Percentiles rank a stretch among this genome's conserved stretches.
Conservation (phyloP, 2,888 invertebrate genomes). For the Plagiodera versicolora region DNA sequence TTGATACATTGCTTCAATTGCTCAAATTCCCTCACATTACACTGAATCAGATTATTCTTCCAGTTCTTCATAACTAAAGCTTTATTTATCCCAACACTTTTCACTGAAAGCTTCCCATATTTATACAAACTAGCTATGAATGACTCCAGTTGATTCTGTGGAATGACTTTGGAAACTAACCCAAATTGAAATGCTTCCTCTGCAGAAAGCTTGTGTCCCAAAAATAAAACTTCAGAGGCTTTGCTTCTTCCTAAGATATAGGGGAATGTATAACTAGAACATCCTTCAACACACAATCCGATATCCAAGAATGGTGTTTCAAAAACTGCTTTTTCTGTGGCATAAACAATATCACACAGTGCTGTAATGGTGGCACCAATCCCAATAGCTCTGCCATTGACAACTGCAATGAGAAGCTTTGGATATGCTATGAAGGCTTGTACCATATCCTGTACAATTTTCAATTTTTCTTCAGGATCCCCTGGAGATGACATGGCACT, state of each 20-base stretch:
- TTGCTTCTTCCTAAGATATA: constrained; percentile 80
- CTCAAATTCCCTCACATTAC: constrained; percentile 70
- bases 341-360: constrained; percentile 87
- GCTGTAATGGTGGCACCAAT: constrained; percentile 83
- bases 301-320: constrained; percentile 83
- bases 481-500: constrained; percentile 20
- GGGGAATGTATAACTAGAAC: constrained; percentile 85
- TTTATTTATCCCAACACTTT: constrained; percentile 71
- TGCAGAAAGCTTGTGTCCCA: constrained; percentile 78
- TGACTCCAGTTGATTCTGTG: constrained; percentile 62
- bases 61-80: constrained; percentile 65
- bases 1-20: constrained; percentile 65
- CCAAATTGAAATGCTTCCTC: constrained; percentile 76
- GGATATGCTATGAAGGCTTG: constrained; percentile 81
- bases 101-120: constrained; percentile 60
- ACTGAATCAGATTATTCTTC: constrained; percentile 63
- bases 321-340: constrained; percentile 84
- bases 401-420: constrained; percentile 82
- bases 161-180: constrained; percentile 78
- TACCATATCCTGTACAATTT: constrained; percentile 59
- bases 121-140: constrained; percentile 61
- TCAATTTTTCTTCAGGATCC: constrained; percentile 11
- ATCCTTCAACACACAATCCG: constrained; percentile 85
- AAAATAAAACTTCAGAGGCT: constrained; percentile 57
- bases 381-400: constrained; percentile 95